Conservation (phyloP, 2,888 invertebrate genomes). For the Parnassius mnemosyne region DNA sequence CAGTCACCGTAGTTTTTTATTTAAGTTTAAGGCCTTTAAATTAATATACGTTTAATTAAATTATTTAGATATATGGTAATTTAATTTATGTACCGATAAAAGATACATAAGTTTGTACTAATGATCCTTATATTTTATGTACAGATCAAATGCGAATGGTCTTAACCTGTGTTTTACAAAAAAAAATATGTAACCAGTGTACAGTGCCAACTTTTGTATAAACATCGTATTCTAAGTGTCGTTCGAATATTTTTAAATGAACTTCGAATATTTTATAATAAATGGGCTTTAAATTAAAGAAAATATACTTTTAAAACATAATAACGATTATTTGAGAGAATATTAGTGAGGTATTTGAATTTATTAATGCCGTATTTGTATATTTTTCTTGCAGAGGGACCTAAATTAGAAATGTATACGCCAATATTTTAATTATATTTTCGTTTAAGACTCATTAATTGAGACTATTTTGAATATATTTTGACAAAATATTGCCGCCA, state of each 20-base stretch:
- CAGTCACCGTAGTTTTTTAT: conserved; percentile 9
- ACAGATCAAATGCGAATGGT: conserved; percentile 3
- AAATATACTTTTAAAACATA: background rate
- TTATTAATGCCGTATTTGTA: no score
- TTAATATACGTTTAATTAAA: background rate
- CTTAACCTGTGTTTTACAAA: conserved; percentile 8
- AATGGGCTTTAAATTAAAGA: no score
- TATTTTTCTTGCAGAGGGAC: conserved; percentile 1
- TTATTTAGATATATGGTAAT: background rate
- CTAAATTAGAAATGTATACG: conserved; percentile 23
- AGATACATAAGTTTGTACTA: conserved; percentile 12
- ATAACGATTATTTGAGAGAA: no score
- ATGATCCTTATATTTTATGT: background rate
- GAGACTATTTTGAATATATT: conserved; percentile 1
- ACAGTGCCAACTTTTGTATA: conserved; percentile 16
- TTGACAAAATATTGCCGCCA: background rate
- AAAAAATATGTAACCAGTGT: background rate
- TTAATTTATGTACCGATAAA: conserved; percentile 6
- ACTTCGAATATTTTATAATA: no score
- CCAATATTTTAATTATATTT: conserved; percentile 76
- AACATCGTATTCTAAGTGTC: background rate
- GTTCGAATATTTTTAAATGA: background rate
- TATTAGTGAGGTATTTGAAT: no score
- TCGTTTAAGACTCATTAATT: conserved; percentile 8
- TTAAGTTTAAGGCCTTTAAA: conserved; percentile 9